Conservation (phyloP, 1,140 invertebrate genomes). For the Cephus cinctus region DNA sequence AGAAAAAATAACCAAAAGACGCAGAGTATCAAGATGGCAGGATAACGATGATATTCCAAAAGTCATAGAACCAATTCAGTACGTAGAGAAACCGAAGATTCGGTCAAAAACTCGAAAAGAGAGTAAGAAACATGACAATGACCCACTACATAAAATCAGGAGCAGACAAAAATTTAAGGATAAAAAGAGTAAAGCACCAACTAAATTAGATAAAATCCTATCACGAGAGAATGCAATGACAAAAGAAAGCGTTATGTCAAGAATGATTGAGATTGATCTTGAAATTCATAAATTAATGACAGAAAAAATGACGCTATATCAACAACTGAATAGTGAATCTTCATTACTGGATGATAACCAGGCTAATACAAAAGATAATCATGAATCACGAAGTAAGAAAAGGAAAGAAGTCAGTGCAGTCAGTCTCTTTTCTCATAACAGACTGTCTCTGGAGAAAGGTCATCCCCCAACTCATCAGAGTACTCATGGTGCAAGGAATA, state of each 20-base stretch:
- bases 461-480: too few relatives aligned
- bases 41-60: too few relatives aligned
- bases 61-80: too few relatives aligned
- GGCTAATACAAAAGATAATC: conserved; percentile 9
- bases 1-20: too few relatives aligned
- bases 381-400: too few relatives aligned
- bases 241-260: conserved; percentile 34
- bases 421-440: too few relatives aligned
- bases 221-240: conserved; percentile 5
- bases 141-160: not conserved
- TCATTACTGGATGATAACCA: not conserved
- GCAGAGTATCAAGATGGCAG: not conserved
- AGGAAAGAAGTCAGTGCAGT: too few relatives aligned
- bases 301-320: conserved; percentile 47
- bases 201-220: not conserved
- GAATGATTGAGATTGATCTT: conserved; percentile 50
- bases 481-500: too few relatives aligned
- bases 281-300: conserved; percentile 47
- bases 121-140: not conserved
- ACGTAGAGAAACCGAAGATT: too few relatives aligned
- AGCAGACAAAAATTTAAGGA: not conserved
- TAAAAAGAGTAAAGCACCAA: conserved; percentile 10
- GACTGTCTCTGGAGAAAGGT: too few relatives aligned
- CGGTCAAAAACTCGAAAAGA: too few relatives aligned
- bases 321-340: conserved; percentile 33